Conservation (phyloP, 2,888 invertebrate genomes). For the Scotopteryx bipunctaria region DNA sequence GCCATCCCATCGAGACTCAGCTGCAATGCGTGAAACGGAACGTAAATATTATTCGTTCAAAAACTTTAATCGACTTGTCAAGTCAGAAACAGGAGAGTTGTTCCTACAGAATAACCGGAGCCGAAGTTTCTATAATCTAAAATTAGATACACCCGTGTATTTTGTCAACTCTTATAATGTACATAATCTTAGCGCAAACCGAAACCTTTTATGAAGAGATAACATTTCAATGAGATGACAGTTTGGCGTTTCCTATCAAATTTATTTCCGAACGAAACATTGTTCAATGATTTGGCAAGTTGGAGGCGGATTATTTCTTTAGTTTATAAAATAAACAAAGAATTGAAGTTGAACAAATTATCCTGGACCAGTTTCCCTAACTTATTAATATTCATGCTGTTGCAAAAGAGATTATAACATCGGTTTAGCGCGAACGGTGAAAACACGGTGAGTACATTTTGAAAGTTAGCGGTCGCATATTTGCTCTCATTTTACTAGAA, state of each 20-base stretch:
- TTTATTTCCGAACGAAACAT: constrained; percentile 18
- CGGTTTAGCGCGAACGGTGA: constrained; percentile 22
- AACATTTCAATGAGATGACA: too few species aligned
- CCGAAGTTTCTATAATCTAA: too few species aligned
- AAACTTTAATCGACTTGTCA: too few species aligned
- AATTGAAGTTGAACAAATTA: background rate
- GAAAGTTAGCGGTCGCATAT: constrained; percentile 48
- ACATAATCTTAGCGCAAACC: too few species aligned
- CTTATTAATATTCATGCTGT: constrained; percentile 2
- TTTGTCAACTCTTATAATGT: too few species aligned
- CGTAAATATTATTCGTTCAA: too few species aligned
- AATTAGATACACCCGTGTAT: too few species aligned
- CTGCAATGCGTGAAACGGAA: background rate
- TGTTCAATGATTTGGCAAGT: constrained; percentile 58
- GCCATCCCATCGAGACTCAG: too few species aligned
- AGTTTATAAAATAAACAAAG: background rate
- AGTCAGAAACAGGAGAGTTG: too few species aligned
- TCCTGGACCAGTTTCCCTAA: background rate
- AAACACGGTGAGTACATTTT: constrained; percentile 47
- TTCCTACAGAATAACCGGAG: too few species aligned
- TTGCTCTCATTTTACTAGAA: constrained; percentile 32
- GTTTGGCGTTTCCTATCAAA: background rate
- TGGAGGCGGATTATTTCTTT: constrained; percentile 25
- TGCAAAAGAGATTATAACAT: background rate
- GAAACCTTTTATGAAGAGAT: too few species aligned